Percentiles rank a stretch among this genome's conserved stretches.
Evolutionary conservation across 2,797 vertebrate genomes (phyloP).

Genomic region (Lerista edwardsae): DNA sequence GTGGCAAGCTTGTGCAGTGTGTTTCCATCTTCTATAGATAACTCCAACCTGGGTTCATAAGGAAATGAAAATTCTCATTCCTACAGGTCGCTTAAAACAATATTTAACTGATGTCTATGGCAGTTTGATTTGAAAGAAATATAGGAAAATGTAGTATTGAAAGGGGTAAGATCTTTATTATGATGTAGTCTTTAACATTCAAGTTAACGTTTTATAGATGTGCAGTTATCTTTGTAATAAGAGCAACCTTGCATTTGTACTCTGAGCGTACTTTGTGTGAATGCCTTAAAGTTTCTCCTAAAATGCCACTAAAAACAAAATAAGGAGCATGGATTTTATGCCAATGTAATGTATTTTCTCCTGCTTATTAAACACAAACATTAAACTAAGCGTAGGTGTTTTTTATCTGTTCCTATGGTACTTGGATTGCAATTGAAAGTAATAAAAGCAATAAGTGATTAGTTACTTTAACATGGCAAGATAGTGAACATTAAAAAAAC

Average conservation of each 20-base stretch:
- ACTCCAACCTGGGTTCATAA: slow-evolving; percentile 47
- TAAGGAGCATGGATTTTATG: fast-evolving
- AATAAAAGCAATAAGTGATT: slow-evolving; percentile 1
- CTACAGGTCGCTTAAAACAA: slow-evolving; percentile 42
- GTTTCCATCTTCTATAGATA: slow-evolving; percentile 54
- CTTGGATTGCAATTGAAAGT: neutral
- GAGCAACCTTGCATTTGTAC: neutral
- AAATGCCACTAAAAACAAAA: neutral
- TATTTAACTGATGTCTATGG: slow-evolving; percentile 4
- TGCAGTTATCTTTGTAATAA: slow-evolving; percentile 5
- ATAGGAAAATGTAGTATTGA: slow-evolving; percentile 12
- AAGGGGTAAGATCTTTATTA: neutral
- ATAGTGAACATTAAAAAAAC: neutral
- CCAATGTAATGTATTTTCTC: slow-evolving; percentile 1
- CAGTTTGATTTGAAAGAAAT: slow-evolving; percentile 50
- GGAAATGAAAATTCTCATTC: slow-evolving; percentile 56
- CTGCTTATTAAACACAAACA: neutral
- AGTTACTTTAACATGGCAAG: neutral
- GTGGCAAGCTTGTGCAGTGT: slow-evolving; percentile 53
- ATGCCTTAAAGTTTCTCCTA: neutral
- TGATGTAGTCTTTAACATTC: slow-evolving; percentile 14
- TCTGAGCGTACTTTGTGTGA: slow-evolving; percentile 25
- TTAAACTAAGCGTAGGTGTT: slow-evolving; percentile 26
- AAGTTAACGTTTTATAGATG: slow-evolving; percentile 50
- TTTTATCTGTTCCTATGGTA: fast-evolving